phyloP scores from a whole-genome alignment of 2,797 vertebrate genomes.

The Menidia menidia region DNA sequence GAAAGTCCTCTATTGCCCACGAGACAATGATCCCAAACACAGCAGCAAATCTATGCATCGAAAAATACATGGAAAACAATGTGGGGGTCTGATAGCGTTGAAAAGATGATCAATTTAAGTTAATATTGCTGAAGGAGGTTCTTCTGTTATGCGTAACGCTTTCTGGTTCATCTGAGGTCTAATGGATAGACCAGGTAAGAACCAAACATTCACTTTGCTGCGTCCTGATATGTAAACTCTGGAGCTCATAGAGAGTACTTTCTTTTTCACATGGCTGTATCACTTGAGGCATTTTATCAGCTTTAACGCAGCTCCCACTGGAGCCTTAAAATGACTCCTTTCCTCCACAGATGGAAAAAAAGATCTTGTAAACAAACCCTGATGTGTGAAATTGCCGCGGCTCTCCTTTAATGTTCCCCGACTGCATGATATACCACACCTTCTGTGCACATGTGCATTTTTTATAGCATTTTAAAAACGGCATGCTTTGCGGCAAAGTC shows the following conservation, averaged over 20 bases:
- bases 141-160: not conserved
- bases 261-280: conserved; percentile 2
- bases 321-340: not conserved
- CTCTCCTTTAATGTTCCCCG: conserved; percentile 4
- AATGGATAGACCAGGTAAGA: not conserved
- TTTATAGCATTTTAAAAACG: not conserved
- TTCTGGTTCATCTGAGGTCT: not conserved
- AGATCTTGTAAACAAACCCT: not conserved
- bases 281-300: not conserved
- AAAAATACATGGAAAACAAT: no score
- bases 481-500: not conserved
- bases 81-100: no score
- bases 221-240: not conserved
- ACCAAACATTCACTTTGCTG: not conserved
- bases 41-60: not conserved
- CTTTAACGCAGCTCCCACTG: conserved; percentile 2
- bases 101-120: no score
- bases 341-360: not conserved
- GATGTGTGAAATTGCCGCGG: conserved; percentile 6
- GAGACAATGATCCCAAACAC: not conserved
- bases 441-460: not conserved
- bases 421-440: not conserved
- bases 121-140: no score
- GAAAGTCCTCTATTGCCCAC: no score
- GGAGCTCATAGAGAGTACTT: not conserved